phyloP scores from a whole-genome alignment of 2,113 vertebrate species.

The Centrocercus urophasianus region DNA sequence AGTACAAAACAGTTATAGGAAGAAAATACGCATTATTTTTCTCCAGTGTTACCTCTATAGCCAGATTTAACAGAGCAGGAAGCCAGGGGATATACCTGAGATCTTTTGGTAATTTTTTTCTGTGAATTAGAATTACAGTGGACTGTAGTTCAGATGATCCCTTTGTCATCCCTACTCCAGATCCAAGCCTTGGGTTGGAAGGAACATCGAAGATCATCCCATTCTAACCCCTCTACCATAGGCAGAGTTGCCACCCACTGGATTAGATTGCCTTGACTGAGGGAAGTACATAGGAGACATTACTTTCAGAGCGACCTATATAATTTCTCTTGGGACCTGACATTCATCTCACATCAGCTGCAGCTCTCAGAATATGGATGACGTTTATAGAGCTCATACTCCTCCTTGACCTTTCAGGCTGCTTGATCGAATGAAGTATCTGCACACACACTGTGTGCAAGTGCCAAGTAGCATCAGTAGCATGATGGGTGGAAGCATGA shows the following conservation, averaged over 20 bases:
- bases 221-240: too few relatives aligned
- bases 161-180: neutral
- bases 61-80: neutral
- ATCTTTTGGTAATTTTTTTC: neutral
- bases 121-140: neutral
- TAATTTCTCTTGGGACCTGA: neutral
- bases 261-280: too few relatives aligned
- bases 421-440: neutral
- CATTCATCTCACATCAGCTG: neutral
- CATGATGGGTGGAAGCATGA: too few relatives aligned
- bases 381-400: neutral
- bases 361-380: neutral
- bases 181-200: neutral
- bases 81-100: neutral
- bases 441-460: neutral
- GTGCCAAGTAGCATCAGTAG: too few relatives aligned
- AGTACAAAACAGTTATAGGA: neutral
- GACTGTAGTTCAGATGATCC: neutral
- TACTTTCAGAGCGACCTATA: too few relatives aligned
- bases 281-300: too few relatives aligned
- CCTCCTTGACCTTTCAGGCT: neutral
- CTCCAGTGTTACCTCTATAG: neutral
- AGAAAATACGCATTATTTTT: neutral
- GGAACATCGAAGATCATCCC: too few relatives aligned
- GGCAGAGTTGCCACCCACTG: too few relatives aligned